Conservation (phyloP, 2,888 invertebrate genomes). For the Caenorhabditis becei region DNA sequence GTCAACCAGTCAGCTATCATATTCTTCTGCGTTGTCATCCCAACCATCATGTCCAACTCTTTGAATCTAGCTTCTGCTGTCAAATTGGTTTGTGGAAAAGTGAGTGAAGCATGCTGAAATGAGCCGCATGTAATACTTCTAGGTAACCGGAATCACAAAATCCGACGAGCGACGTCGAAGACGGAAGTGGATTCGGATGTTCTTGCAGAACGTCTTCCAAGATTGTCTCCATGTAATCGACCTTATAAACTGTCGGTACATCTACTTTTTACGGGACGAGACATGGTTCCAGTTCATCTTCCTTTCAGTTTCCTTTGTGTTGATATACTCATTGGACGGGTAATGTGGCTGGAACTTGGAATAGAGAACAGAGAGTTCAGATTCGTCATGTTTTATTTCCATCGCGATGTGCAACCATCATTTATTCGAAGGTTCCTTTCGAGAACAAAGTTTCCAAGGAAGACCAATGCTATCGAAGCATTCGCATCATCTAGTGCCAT, state of each 20-base stretch:
- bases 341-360: conserved; percentile 3
- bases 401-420: conserved; percentile 35
- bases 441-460: conserved; percentile 14
- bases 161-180: conserved; percentile 20
- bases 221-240: conserved; percentile 39
- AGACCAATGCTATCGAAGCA: conserved; percentile 29
- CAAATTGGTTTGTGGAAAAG: conserved; percentile 36
- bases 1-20: conserved; percentile 21
- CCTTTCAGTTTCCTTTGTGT: conserved; percentile 25
- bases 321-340: conserved; percentile 42
- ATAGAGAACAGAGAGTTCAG: conserved; percentile 3
- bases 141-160: conserved; percentile 23
- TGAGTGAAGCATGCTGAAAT: background rate
- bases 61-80: conserved; percentile 24
- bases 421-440: conserved; percentile 4
- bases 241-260: conserved; percentile 32
- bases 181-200: conserved; percentile 31
- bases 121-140: background rate
- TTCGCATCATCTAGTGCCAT: conserved; percentile 1
- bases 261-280: conserved; percentile 19
- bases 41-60: conserved; percentile 22
- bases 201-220: conserved; percentile 44
- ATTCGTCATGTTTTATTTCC: conserved; percentile 43
- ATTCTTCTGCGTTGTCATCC: conserved; percentile 24
- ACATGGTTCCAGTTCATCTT: conserved; percentile 46